A percentile compares a stretch with the other conserved stretches of the same genome.
Conservation (phyloP, 2,888 invertebrate genomes). For the Drosophila helvetica region DNA sequence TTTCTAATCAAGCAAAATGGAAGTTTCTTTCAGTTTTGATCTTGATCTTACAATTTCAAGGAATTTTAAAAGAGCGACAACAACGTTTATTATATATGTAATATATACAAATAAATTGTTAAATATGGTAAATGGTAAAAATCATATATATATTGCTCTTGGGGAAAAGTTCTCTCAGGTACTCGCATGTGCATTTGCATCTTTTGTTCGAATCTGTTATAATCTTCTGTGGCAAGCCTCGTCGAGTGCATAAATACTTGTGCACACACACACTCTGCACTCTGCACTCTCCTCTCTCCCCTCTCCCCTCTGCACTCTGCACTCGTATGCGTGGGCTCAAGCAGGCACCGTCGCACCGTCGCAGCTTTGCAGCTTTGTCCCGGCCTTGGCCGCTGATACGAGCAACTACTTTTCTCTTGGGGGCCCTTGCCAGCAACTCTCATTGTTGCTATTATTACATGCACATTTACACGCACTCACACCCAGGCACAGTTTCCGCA, state of each 20-base stretch:
- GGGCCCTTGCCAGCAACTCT: slow-evolving; percentile 18
- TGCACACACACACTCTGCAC: slow-evolving; percentile 37
- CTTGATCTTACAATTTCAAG: no score
- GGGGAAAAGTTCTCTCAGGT: neutral
- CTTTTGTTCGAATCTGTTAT: neutral
- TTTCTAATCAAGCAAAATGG: no score
- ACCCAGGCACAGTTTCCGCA: neutral
- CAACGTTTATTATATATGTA: no score
- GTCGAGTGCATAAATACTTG: slow-evolving; percentile 36
- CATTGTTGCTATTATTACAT: slow-evolving; percentile 33
- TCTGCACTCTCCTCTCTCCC: no score
- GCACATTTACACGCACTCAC: neutral
- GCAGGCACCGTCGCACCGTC: neutral
- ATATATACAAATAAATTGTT: no score
- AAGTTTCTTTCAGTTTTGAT: no score
- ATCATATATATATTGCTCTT: no score
- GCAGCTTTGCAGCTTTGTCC: slow-evolving; percentile 41
- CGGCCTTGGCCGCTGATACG: slow-evolving; percentile 55
- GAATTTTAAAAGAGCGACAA: no score
- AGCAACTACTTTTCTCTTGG: slow-evolving; percentile 19
- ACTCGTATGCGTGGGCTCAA: neutral
- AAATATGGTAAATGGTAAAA: no score
- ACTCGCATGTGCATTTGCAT: no score
- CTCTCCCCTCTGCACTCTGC: no score
- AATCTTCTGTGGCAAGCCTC: slow-evolving; percentile 21